Evolutionary conservation across 1,140 invertebrate genomes (phyloP).

Genomic region (Lepidostoma basale): DNA sequence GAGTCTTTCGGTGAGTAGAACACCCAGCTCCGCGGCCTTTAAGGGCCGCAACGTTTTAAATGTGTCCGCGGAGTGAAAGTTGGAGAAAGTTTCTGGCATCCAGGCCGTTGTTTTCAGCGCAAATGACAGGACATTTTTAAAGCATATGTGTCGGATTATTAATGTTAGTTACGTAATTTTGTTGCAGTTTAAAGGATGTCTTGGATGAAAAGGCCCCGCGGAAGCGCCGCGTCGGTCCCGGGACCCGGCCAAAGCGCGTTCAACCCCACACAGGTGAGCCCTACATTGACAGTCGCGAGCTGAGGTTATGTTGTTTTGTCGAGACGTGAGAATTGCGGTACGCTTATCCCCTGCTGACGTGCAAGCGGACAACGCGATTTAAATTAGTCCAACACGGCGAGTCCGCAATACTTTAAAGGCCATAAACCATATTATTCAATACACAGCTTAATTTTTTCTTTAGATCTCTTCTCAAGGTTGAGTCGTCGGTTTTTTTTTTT

Average conservation of each 20-base stretch:
- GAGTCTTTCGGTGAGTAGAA: slow-evolving; percentile 22
- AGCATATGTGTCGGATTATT: slow-evolving; percentile 52
- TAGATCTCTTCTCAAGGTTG: not conserved
- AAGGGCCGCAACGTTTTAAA: not conserved
- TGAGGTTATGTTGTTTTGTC: slow-evolving; percentile 42
- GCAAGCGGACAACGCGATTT: not conserved
- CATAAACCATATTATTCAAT: not conserved
- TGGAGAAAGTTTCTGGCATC: slow-evolving; percentile 26
- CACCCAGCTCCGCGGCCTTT: not conserved
- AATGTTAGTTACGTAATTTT: slow-evolving; percentile 51
- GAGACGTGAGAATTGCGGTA: slow-evolving; percentile 3
- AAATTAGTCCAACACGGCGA: not conserved
- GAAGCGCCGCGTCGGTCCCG: slow-evolving; percentile 50
- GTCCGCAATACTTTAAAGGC: not conserved
- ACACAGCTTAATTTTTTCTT: not conserved
- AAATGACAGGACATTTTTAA: slow-evolving; percentile 56
- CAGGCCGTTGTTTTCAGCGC: slow-evolving; percentile 50
- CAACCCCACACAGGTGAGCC: slow-evolving; percentile 48
- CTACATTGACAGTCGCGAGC: slow-evolving; percentile 12
- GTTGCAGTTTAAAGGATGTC: slow-evolving; percentile 51
- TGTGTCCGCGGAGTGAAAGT: slow-evolving; percentile 52
- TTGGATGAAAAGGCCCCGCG: slow-evolving; percentile 57
- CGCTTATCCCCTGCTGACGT: slow-evolving; percentile 3
- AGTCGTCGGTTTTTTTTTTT: no score
- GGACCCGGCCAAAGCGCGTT: slow-evolving; percentile 46